Evolutionary conservation across 2,113 vertebrate species (phyloP), one percentile per base, ranked within the genome.

Genomic region (Stercorarius parasiticus): DNA sequence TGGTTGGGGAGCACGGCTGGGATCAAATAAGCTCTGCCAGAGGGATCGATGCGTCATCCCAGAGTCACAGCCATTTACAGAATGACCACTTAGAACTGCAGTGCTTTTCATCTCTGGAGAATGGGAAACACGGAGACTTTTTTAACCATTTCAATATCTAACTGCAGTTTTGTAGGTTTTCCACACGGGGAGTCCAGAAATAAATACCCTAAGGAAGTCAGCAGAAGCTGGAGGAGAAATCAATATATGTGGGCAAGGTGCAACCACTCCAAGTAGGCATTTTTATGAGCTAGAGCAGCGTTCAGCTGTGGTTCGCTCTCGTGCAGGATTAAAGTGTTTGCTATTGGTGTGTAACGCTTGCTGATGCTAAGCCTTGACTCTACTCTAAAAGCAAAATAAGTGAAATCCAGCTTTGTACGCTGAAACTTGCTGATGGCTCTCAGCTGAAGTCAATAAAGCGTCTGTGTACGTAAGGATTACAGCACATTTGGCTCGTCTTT

Each of bases 401-500:
- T 3, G 25, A 66, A 52, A 78, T 62, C 45, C 76, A 74, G 72
- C 62, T 27, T 86, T 17, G 34, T 9, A 3, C 0, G 0, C 40
- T 29, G 82, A 14, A 58, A 7, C 10, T 30, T 58, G 56, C 58
- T 8, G 2, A 23, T 3, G 72, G 59, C 36, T 86, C 32, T 19
- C 30, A 43, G 66, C 38, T 0, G 1, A 5, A 26, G 64, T 27
- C 86, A 23, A 0, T 34, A 5, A 17, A 11, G 26, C 2, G 42
- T 13, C 45, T 32, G 5, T 38, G 70, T 32, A 7, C 2, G 32
- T 25, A 17, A 14, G 82, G 82, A 29, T 49, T 40, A 4, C 53
- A 14, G 70, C 2, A 3, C 55, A 2, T 22, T 10, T n/a, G 6
- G 19, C 69, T 79, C 6, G 0, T 45, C 74, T 79, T 56, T 45